Conservation (phyloP, 2,113 vertebrate species). For the Nerophis lumbriciformis region DNA sequence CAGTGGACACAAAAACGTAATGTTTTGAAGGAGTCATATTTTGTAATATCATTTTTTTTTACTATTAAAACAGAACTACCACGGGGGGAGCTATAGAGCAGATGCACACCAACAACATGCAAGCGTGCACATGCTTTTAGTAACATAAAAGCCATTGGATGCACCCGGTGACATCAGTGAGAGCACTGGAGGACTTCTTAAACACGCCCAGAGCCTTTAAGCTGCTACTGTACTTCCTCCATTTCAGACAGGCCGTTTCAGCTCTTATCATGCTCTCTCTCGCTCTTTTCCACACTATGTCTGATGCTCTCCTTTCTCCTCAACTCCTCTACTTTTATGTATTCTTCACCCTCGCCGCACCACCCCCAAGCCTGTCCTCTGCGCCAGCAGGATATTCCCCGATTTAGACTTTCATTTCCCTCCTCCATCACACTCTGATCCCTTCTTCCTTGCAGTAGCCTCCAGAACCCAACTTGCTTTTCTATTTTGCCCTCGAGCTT, state of each 20-base stretch:
- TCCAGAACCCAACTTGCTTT: conserved; percentile 52
- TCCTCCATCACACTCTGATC: conserved; percentile 63
- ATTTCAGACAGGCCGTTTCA: conserved; percentile 62
- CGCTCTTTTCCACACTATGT: conserved; percentile 42
- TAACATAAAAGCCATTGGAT: conserved; percentile 49
- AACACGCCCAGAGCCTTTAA: conserved; percentile 57
- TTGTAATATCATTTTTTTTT: too few relatives aligned
- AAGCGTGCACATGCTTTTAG: conserved; percentile 32
- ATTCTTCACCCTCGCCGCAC: conserved; percentile 53
- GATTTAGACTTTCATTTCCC: conserved; percentile 73
- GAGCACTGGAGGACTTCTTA: conserved; percentile 54
- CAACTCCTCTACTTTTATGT: conserved; percentile 50
- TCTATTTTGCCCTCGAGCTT: conserved; percentile 57
- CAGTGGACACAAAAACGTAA: too few relatives aligned
- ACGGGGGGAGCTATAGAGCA: conserved; percentile 59
- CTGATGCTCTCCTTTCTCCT: conserved; percentile 41
- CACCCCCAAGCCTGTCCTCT: conserved; percentile 56
- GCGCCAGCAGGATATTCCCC: conserved; percentile 69
- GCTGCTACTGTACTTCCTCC: conserved; percentile 63
- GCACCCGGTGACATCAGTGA: conserved; percentile 59
- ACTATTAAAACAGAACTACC: conserved; percentile 29
- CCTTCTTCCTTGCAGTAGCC: conserved; percentile 60
- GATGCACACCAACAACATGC: conserved; percentile 8
- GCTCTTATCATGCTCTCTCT: conserved; percentile 58
- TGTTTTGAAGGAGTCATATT: too few relatives aligned